Evolutionary conservation across 2,888 invertebrate species (phyloP).

Genomic region (Cantharis nigra): DNA sequence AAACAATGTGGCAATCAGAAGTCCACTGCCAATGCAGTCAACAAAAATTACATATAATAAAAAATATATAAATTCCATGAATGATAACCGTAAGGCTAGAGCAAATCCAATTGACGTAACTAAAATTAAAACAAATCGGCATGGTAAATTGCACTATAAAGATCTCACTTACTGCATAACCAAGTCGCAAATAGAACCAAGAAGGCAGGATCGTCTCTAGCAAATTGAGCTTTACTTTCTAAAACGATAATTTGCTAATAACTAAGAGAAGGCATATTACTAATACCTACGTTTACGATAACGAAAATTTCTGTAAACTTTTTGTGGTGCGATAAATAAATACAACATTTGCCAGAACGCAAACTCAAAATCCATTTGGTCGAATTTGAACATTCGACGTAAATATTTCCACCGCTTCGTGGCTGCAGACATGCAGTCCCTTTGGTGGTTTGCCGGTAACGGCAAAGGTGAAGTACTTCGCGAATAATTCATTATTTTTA

Average conservation of each 20-base stretch:
- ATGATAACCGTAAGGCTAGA: slow-evolving; percentile 72
- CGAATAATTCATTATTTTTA: slow-evolving; percentile 52
- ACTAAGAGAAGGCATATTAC: not conserved
- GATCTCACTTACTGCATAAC: slow-evolving; percentile 69
- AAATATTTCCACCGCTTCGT: slow-evolving; percentile 89
- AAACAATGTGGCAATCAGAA: slow-evolving; percentile 83
- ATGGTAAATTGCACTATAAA: not conserved
- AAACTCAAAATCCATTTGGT: slow-evolving; percentile 99
- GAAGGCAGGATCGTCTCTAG: slow-evolving; percentile 98
- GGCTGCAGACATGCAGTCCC: slow-evolving; percentile 80
- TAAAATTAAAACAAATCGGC: slow-evolving; percentile 55
- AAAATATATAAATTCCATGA: slow-evolving; percentile 76
- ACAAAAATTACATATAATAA: slow-evolving; percentile 90
- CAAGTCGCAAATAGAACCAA: slow-evolving; percentile 87
- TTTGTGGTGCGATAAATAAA: slow-evolving; percentile 91
- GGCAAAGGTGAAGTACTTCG: slow-evolving; percentile 70
- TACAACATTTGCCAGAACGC: slow-evolving; percentile 99
- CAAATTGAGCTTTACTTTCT: slow-evolving; percentile 99
- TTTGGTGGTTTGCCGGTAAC: slow-evolving; percentile 69
- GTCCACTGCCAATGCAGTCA: slow-evolving; percentile 89
- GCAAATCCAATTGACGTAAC: slow-evolving; percentile 91
- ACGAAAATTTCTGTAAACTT: slow-evolving; percentile 96
- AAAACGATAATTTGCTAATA: slow-evolving; percentile 47
- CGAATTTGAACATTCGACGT: slow-evolving; percentile 81
- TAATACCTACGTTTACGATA: slow-evolving; percentile 89